Evolutionary conservation across 2,888 invertebrate species (phyloP).

Genomic region (Digitonthophagus gazella): DNA sequence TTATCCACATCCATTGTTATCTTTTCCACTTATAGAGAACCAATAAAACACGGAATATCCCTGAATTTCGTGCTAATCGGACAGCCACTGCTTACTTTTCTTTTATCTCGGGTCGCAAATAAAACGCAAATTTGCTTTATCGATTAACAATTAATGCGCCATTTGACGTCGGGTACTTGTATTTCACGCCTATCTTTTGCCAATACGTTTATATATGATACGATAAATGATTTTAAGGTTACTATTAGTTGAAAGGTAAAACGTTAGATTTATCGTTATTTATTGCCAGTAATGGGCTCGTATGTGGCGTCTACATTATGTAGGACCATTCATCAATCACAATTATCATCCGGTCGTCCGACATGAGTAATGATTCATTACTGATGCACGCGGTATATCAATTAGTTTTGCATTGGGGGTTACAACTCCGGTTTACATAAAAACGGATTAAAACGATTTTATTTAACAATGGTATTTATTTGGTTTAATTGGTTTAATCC

Average conservation of each 20-base stretch:
- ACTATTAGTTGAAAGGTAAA: neutral
- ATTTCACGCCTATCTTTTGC: neutral
- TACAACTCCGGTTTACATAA: neutral
- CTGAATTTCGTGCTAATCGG: slow-evolving; percentile 3
- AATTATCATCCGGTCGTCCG: neutral
- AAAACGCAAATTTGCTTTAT: slow-evolving; percentile 19
- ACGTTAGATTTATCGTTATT: neutral
- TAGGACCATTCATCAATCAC: neutral
- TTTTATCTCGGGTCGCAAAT: slow-evolving; percentile 11
- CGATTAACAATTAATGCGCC: slow-evolving; percentile 19
- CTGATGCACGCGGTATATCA: neutral
- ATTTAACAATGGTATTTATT: neutral
- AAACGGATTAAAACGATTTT: neutral
- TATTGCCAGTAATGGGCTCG: neutral
- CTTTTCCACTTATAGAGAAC: too few relatives aligned
- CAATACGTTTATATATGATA: neutral
- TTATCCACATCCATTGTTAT: too few relatives aligned
- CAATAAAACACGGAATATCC: neutral
- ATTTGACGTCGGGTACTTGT: slow-evolving; percentile 4
- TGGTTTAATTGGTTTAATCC: neutral
- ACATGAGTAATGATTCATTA: neutral
- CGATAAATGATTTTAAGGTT: neutral
- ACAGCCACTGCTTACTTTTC: slow-evolving; percentile 1
- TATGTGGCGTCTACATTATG: neutral
- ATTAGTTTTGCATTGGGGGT: neutral